Evolutionary conservation across 2,888 invertebrate genomes (phyloP).

Genomic region (Encarsia formosa): DNA sequence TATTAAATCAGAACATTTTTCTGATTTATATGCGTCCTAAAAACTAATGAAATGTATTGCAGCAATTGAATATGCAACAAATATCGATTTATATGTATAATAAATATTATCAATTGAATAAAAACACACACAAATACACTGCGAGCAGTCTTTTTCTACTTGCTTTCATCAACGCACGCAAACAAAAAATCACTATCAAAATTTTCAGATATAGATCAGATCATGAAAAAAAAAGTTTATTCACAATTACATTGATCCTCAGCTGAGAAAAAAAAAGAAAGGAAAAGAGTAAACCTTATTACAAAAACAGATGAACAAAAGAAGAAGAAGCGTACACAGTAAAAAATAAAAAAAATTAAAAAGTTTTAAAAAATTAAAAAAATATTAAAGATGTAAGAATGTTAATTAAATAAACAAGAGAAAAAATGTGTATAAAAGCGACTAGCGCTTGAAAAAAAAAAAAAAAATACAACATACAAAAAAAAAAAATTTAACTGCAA

Average conservation of each 20-base stretch:
- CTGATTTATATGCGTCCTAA: no score
- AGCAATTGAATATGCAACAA: conserved; percentile 1
- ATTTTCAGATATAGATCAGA: conserved; percentile 24
- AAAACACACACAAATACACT: conserved; percentile 14
- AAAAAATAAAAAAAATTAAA: conserved; percentile 3
- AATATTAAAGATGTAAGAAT: no score
- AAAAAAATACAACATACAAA: conserved; percentile 15
- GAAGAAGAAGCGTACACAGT: background rate
- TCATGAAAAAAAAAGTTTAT: no score
- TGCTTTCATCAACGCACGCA: conserved; percentile 25
- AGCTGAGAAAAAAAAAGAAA: no score
- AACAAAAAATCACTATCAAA: conserved; percentile 8
- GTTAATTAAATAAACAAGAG: conserved; percentile 1
- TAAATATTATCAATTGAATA: conserved; percentile 2
- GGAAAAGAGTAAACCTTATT: no score
- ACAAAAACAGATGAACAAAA: no score
- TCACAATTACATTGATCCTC: conserved; percentile 18
- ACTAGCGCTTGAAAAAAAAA: conserved; percentile 23
- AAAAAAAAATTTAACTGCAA: conserved; percentile 10
- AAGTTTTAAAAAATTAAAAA: background rate
- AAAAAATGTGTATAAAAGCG: conserved; percentile 13
- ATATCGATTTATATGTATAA: background rate
- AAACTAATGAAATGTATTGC: conserved; percentile 3
- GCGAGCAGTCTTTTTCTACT: conserved; percentile 26
- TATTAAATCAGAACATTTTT: no score